Conservation (phyloP, 2,888 invertebrate species). For the Scrobipalpa atriplicella region DNA sequence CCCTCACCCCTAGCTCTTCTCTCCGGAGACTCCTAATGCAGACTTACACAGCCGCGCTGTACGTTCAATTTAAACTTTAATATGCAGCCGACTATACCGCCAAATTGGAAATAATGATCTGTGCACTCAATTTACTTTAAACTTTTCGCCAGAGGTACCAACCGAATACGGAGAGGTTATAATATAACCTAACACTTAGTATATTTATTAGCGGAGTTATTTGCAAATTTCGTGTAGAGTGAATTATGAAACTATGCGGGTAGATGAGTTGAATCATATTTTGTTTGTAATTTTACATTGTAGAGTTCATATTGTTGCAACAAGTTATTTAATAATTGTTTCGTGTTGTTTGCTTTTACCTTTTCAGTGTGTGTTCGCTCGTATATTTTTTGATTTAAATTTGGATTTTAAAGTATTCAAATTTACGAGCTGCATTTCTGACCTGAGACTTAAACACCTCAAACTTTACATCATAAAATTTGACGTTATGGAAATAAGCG, state of each 20-base stretch:
- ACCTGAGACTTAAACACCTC: no score
- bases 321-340: no score
- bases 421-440: no score
- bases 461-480: no score
- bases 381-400: no score
- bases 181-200: not conserved
- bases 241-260: conserved; percentile 2
- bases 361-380: no score
- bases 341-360: no score
- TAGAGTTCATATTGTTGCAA: no score
- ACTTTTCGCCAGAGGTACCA: conserved; percentile 28
- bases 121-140: conserved; percentile 44
- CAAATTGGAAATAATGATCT: conserved; percentile 78
- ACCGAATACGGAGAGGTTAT: conserved; percentile 24
- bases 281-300: not conserved
- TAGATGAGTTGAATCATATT: not conserved
- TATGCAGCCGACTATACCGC: conserved; percentile 68
- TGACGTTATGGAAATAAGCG: no score
- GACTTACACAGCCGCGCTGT: conserved; percentile 75
- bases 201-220: conserved; percentile 24
- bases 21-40: conserved; percentile 72
- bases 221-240: conserved; percentile 1
- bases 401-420: no score
- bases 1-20: conserved; percentile 38
- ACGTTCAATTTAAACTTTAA: conserved; percentile 81